Percentiles rank a stretch among this genome's conserved stretches.
phyloP scores from a whole-genome alignment of 2,797 vertebrate genomes.

The Anguilla obscura region DNA sequence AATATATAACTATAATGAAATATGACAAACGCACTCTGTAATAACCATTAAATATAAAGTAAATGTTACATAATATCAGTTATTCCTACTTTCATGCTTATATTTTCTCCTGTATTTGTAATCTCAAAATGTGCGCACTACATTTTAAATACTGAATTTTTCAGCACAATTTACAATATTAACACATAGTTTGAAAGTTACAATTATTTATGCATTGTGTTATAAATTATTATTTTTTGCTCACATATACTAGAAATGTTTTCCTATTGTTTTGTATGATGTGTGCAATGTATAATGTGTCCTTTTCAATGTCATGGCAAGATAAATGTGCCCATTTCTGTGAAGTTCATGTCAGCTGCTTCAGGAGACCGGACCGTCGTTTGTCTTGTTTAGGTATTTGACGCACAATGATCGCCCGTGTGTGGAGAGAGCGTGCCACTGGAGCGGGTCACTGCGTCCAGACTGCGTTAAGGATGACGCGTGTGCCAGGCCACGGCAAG shows the following conservation, averaged over 20 bases:
- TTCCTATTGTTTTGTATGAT: not conserved
- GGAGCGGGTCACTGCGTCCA: conserved; percentile 73
- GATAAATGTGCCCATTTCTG: not conserved
- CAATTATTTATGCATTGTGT: not conserved
- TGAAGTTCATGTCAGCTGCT: not conserved
- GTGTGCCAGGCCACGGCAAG: conserved; percentile 62
- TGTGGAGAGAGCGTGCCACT: conserved; percentile 78
- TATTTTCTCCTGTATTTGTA: not conserved
- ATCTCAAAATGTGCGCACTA: not conserved
- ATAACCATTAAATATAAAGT: too few relatives aligned
- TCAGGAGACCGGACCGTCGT: not conserved
- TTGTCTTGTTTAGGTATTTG: conserved; percentile 73
- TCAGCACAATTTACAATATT: not conserved
- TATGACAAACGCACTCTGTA: not conserved
- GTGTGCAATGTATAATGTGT: not conserved
- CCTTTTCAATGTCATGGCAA: not conserved
- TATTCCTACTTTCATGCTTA: not conserved
- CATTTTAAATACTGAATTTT: not conserved
- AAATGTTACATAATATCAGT: too few relatives aligned
- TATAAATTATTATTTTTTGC: not conserved
- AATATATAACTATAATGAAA: not conserved
- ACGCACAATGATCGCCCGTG: conserved; percentile 82
- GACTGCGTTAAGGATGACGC: conserved; percentile 78
- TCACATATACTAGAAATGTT: not conserved
- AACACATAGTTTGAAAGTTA: not conserved